Base-by-base conservation (phyloP, 2,113 vertebrate genomes). In the Strix aluco region DNA sequence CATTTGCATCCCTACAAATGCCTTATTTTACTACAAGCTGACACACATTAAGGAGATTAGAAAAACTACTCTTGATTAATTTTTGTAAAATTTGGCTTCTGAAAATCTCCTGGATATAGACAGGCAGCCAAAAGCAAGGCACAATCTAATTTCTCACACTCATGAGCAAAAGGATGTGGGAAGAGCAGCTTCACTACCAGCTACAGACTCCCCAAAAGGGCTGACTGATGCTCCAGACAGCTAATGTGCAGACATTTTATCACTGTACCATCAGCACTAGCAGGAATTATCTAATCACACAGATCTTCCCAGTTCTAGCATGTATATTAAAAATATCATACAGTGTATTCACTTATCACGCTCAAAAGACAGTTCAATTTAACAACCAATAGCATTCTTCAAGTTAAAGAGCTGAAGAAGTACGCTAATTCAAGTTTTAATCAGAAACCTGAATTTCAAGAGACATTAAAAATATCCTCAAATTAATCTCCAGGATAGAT, bases 391-490 rank as follows among this genome's bases (percentile, higher is more conserved):
- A 90, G 52, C 44, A 71, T 57, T 77, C 62, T 59, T 88, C 40
- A 71, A 81, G 61, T 27, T 71, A 83, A 88, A 86, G 72, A 61
- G 70, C 59, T 92, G 36, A 73, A 88, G 47, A 96, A 94, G 73
- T 49, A 81, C 13, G 19, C 49, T 79, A 78, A 86, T 87, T 84
- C 70, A 63, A 91, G 77, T 61, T 94, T 88, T 66, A 88, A 51
- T 52, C 74, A 92, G 72, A 93, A 95, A 93, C 72, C 19, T 58
- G 91, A 88, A 85, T 92, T 85, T 81, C 86, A 95, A 95, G 87
- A 94, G 78, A 88, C 94, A 92, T 94, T 95, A 91, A 95, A 97
- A 97, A 96, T 96, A 97, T 81, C 90, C 86, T 81, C 87, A 96
- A 92, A 96, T 96, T 95, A 95, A 88, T 96, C 79, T 96, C 62